A percentile compares a stretch with the other conserved stretches of the same genome.
Conservation (phyloP, 2,888 invertebrate species). For the Volucella inflata region DNA sequence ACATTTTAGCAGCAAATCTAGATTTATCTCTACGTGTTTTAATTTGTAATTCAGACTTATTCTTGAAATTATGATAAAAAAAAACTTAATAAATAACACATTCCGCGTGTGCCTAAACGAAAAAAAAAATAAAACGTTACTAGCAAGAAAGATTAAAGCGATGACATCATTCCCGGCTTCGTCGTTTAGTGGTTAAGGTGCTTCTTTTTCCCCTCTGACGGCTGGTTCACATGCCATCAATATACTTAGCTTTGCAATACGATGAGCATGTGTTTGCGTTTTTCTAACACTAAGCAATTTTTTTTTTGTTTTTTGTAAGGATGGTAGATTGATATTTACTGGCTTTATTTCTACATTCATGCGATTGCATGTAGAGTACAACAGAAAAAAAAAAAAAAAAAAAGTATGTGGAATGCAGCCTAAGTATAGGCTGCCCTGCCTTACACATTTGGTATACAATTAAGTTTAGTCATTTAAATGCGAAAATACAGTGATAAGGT, state of each 20-base stretch:
- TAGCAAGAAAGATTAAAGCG: constrained; percentile 60
- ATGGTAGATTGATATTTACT: constrained; percentile 9
- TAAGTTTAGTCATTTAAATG: constrained; percentile 44
- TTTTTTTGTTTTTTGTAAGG: constrained; percentile 18
- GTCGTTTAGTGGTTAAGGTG: background rate
- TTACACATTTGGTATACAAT: constrained; percentile 36
- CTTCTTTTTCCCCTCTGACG: constrained; percentile 30
- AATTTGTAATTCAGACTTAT: constrained; percentile 54
- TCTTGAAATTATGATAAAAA: constrained; percentile 42
- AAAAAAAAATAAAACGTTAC: constrained; percentile 58
- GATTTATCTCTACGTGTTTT: constrained; percentile 33
- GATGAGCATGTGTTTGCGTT: constrained; percentile 45
- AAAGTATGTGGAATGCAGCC: constrained; percentile 53
- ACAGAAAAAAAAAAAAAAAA: constrained; percentile 57
- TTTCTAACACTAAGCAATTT: constrained; percentile 24
- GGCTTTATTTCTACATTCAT: constrained; percentile 1
- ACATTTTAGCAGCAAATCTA: no score
- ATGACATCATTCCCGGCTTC: constrained; percentile 75
- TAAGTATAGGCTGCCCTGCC: constrained; percentile 8
- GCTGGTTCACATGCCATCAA: constrained; percentile 28
- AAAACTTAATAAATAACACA: constrained; percentile 54
- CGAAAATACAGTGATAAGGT: constrained; percentile 3
- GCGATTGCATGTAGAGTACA: constrained; percentile 22
- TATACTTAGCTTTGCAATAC: constrained; percentile 8
- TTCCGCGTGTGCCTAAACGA: constrained; percentile 31